Evolutionary conservation across 1,140 invertebrate species (phyloP).

Genomic region (Tetranychus cinnabarinus): DNA sequence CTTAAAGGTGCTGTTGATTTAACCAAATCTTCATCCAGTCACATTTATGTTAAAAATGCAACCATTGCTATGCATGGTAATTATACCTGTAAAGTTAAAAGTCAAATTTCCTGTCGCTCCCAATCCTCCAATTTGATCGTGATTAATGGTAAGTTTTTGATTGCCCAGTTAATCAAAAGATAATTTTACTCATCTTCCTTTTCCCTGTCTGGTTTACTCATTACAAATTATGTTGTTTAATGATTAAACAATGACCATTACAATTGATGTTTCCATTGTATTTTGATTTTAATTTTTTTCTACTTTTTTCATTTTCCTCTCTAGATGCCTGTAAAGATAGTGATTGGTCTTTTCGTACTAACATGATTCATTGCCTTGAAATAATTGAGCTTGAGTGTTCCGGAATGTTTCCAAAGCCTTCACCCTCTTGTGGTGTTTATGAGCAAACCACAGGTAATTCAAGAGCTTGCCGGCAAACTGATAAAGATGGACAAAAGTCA

Average conservation of each 20-base stretch:
- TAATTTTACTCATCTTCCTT: no score
- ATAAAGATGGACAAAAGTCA: no score
- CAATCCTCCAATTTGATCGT: slow-evolving; percentile 10
- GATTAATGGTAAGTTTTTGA: slow-evolving; percentile 10
- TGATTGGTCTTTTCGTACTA: slow-evolving; percentile 10
- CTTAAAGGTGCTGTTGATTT: slow-evolving; percentile 6
- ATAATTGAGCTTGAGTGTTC: slow-evolving; percentile 12
- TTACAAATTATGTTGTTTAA: no score
- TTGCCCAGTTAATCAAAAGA: neutral
- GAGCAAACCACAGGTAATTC: slow-evolving; percentile 9
- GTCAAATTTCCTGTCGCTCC: slow-evolving; percentile 7
- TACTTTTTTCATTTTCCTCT: neutral
- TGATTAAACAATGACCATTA: no score
- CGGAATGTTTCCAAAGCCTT: slow-evolving; percentile 15
- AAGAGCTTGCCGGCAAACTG: no score
- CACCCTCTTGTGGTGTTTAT: slow-evolving; percentile 15
- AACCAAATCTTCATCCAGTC: slow-evolving; percentile 5
- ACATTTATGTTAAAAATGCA: slow-evolving; percentile 5
- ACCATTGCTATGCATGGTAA: slow-evolving; percentile 12
- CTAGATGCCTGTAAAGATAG: slow-evolving; percentile 13
- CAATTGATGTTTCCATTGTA: no score
- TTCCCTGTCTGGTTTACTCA: no score
- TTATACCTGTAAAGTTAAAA: slow-evolving; percentile 13
- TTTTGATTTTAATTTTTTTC: neutral
- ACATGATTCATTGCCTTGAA: slow-evolving; percentile 13